Base-by-base conservation (phyloP, 2,888 invertebrate genomes). In the Lagria hirta region DNA sequence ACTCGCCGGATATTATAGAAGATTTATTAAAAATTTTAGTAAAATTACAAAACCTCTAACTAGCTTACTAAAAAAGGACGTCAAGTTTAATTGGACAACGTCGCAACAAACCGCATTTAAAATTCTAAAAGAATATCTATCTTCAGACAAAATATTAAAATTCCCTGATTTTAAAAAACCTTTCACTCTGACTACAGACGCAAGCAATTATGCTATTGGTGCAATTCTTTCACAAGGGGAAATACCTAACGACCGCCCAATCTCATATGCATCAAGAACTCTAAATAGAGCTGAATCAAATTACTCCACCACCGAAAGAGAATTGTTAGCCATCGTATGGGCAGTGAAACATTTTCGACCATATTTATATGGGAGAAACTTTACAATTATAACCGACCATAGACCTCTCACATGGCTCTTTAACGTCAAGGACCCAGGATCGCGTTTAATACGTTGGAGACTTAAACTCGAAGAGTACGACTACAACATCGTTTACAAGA, bases 351-450 rank as follows among this genome's bases (percentile, higher is more conserved):
- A 38, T 14, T 48, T 46, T 8, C 14, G 45, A 8, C 43, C 47
- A 2, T 48, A 48, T 15, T 8, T 48, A 1, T 48, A 29, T 12
- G 49, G 48, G 7, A 18, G 18, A 7, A 18, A 18, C 4, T 18
- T 18, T 68, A 0, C 16, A 1, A 30, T 49, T 1, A 10, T 20
- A 3, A 50, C 51, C 2, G 48, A 48, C 22, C 50, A 48, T 34
- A 17, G 27, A 30, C 48, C 50, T 8, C 24, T 48, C 3, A 22
- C 14, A 7, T 50, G 50, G 48, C 10, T 48, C 4, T 57, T 64
- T 52, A 58, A 49, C 0, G 22, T 68, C 0, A 66, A 66, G 49
- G 64, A 69, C 4, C 66, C 66, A 0, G 65, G 62, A 10, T 59
- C 62, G 0, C 58, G 64, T 52, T 42, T 69, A 2, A 61, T 59